Evolutionary conservation across 2,797 vertebrate species (phyloP), one percentile per base, ranked within the genome.

Genomic region (Dicrostonyx torquatus): DNA sequence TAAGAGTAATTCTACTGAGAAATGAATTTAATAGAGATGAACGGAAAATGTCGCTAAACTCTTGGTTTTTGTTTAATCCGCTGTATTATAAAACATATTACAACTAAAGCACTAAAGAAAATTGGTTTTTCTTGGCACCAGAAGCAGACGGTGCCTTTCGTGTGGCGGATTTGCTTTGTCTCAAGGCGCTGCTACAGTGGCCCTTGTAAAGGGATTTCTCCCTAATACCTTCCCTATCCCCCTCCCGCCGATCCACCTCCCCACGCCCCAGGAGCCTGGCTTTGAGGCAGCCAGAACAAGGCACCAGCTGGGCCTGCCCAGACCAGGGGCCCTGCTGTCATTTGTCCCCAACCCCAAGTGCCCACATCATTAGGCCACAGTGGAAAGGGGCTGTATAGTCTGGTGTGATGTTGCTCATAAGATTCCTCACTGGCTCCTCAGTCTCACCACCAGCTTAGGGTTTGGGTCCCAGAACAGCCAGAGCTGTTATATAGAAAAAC

Each of bases 31-130:
- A 97, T 90, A 97, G 97, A 97, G 96, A 93, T 93, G 80, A 96
- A 60, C 76, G 83, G 50, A 40, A 96, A 97, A 97, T 91, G 91
- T 95, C 29, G 1, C 89, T 97, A 89, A 97, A 97, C 96, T 93
- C 48, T 82, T 93, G 95, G 94, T 93, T 97, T 97, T 95, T 97
- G 89, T 96, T 98, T 98, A 98, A 98, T 98, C 98, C 89, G 0
- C 97, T 93, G 97, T 93, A 77, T 97, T 97, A 78, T 26, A 85
- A 87, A 92, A 89, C 98, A 96, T 96, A 95, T 93, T 66, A 92
- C 97, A 94, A 95, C 96, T 87, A 29, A 97, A 97, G 97, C 98
- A 98, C 98, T 98, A 98, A 98, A 97, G 98, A 95, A 98, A 98
- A 98, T 98, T 98, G 97, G 97, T 97, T 97, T 98, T 96, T 96